Evolutionary conservation across 92 coral and sea anemone species (phyloP), one percentile per base, ranked within the genome.

Genomic region (Parazoanthus darwini): DNA sequence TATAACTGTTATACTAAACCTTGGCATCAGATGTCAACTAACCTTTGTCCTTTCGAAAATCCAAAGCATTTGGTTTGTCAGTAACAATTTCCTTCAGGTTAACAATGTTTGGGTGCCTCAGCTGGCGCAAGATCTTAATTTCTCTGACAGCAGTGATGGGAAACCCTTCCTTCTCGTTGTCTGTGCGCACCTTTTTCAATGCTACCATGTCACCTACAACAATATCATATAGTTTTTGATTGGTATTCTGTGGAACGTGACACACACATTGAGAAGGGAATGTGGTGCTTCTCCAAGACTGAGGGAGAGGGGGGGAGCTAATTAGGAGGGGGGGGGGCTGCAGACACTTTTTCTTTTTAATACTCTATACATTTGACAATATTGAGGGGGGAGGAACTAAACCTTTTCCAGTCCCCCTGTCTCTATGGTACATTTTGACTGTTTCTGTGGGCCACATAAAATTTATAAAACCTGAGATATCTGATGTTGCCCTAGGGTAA

Each of bases 141-240:
- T 97, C 99, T 80, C 99, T 91, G 14, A 97, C 99, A 58, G 99
- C 99, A 70, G 99, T 97, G 77, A 97, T 97, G 26, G 99, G 99
- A 65, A 97, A 97, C 18, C 99, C 99, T 91, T 97, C 99, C 88
- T 97, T 97, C 87, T 97, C 99, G 78, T 97, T 97, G 89, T 97
- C 99, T 35, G 98, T 94, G 33, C 99, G 94, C 43, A 97, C 99
- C 83, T 97, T 97, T 91, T 97, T 97, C 90, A 97, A 18, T 18
- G 97, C 99, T 39, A 97, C 99, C 89, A 97, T 86, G 84, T 97
- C 98, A 67, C 99, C 99, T 96, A 82, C 36, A 81, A 20, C 39
- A 68, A 36, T 13, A 26, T 58, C 25, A 82, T 26, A 23, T 56
- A 26, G 18, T 13, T 54, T 1, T 11, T 54, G 59, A 54, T 20